phyloP scores from a whole-genome alignment of 2,113 vertebrate genomes.

The Capricornis sumatraensis region DNA sequence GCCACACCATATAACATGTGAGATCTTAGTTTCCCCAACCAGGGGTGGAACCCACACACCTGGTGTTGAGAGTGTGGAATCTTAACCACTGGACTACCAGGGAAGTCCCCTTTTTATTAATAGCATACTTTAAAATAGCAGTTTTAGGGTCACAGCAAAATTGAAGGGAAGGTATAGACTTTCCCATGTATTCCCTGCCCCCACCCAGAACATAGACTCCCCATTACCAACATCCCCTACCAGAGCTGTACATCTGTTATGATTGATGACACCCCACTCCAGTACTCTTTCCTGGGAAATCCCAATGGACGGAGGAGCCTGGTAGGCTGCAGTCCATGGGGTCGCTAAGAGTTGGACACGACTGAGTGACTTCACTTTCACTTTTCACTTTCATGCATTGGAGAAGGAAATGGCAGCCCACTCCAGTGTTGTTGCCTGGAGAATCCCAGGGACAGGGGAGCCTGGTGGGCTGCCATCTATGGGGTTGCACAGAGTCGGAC shows the following conservation, averaged over 20 bases:
- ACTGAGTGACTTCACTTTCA: no score
- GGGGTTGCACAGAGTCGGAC: no score
- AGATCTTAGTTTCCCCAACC: neutral
- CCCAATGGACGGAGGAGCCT: no score
- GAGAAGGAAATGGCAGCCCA: no score
- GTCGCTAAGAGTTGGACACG: no score
- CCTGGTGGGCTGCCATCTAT: no score
- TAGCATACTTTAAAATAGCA: neutral
- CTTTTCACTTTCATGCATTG: no score
- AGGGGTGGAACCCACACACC: neutral
- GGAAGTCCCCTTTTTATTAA: neutral
- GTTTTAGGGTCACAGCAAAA: neutral
- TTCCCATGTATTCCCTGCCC: neutral
- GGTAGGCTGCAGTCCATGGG: no score
- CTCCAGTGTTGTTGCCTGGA: no score
- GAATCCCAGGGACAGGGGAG: no score
- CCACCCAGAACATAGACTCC: neutral
- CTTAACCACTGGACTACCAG: neutral
- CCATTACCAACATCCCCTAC: neutral
- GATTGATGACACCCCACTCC: neutral
- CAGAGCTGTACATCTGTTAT: neutral
- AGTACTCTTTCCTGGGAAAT: no score
- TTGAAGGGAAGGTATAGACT: neutral
- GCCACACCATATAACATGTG: neutral
- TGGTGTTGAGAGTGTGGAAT: neutral